Base-by-base conservation (phyloP, 2,888 invertebrate species). In the Nemotelus pantherinus region DNA sequence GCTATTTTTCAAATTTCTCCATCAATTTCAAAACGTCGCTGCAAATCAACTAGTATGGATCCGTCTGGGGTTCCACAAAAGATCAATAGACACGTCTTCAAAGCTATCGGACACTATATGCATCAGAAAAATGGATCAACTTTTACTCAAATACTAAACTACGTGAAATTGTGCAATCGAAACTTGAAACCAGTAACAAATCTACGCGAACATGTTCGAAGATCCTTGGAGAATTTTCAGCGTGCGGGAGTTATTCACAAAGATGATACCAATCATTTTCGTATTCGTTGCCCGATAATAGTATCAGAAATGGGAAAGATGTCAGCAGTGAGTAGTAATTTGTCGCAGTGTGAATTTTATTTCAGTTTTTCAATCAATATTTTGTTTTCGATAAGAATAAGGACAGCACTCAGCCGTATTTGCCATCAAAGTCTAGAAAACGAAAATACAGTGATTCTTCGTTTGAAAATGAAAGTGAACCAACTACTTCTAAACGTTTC, bases 11-110 rank as follows among this genome's bases (percentile, higher is more conserved):
- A 25, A 25, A 25, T 25, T 25, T 25, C 25, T 25, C 25, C 25
- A 25, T 25, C 25, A 25, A 25, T 25, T 25, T 25, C 25, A 25
- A 25, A 25, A 25, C 25, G 25, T 25, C 25, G 25, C 25, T 25
- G 25, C 25, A 25, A 25, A 25, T 25, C 25, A 25, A 25, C 25
- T 25, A 25, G 25, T 25, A 74, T 74, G 74, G 74, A 74, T 48
- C 41, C 60, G 48, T 9, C 60, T 48, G 74, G 74, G 7, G 63
- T 74, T 39, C 74, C 74, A 1, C 60, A 63, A 9, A 74, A 74
- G 43, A 74, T 74, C 7, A 74, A 74, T 74, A 47, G 63, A 25
- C 63, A 63, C 48, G 63, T 74, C 25, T 41, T 60, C 39, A 74
- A 48, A 41, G 74, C 74, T 4, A 41, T 57, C 10, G 57, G 10